These are phyloP conservation scores for Calycopis cecrops DNA, from an alignment of 1,140 invertebrate species.

Conservation along the genomic window DNA sequence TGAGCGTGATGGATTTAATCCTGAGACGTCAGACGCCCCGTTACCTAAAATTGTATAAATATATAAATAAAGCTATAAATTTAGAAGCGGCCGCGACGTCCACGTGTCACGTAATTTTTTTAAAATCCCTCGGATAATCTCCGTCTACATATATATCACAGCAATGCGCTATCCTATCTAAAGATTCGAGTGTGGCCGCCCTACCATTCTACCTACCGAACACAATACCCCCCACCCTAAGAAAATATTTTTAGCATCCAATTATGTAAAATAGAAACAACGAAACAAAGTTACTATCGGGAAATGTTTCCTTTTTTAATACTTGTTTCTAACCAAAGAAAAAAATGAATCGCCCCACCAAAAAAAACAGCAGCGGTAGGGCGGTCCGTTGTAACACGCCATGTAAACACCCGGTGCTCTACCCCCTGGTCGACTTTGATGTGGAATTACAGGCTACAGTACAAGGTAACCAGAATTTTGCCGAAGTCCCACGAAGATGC, in stretches of 20 bases:
- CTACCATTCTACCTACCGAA: neutral
- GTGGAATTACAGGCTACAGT: neutral
- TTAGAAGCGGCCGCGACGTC: conserved; percentile 17
- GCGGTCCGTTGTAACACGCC: conserved; percentile 33
- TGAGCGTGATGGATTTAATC: conserved; percentile 26
- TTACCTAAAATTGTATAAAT: conserved; percentile 5
- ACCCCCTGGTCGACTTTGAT: conserved; percentile 9
- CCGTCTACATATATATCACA: conserved; percentile 59
- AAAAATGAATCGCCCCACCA: no score
- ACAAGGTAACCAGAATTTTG: no score
- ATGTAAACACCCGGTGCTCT: conserved; percentile 59
- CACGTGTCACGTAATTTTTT: conserved; percentile 14
- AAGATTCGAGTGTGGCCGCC: conserved; percentile 32
- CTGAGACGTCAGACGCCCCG: conserved; percentile 13
- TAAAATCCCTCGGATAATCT: conserved; percentile 36
- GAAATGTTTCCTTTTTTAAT: no score
- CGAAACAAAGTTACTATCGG: no score
- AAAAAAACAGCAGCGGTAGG: conserved; percentile 10
- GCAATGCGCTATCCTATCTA: conserved; percentile 51
- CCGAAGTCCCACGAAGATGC: no score
- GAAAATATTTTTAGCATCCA: no score
- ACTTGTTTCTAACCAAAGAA: no score
- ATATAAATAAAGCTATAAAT: conserved; percentile 18
- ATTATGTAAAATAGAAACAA: no score
- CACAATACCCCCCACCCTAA: no score